phyloP scores from a whole-genome alignment of 2,797 vertebrate genomes.

The Garrulus glandarius region DNA sequence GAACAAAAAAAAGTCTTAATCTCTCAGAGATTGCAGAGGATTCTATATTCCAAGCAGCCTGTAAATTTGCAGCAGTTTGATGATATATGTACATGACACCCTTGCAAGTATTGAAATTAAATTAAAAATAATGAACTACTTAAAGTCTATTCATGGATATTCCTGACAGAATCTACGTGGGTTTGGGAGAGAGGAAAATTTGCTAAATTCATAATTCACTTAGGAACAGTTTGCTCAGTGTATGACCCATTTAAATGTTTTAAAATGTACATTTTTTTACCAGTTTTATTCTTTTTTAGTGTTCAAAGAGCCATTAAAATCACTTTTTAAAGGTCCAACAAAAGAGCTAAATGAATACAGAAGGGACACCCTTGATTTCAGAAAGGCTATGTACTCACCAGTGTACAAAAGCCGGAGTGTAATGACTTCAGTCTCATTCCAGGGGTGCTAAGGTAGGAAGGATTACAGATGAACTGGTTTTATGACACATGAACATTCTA shows the following conservation, averaged over 20 bases:
- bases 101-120: constrained; percentile 12
- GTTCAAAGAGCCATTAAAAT: background rate
- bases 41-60: background rate
- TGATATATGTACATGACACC: background rate
- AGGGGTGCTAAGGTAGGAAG: background rate
- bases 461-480: background rate
- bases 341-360: background rate
- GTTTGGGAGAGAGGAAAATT: constrained; percentile 33
- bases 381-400: background rate
- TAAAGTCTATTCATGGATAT: constrained; percentile 35
- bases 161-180: constrained; percentile 19
- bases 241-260: constrained; percentile 2
- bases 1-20: background rate
- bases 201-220: constrained; percentile 38
- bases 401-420: background rate
- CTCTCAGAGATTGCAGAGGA: background rate
- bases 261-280: background rate
- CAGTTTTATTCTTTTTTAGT: background rate
- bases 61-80: background rate
- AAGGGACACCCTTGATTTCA: background rate
- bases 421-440: background rate
- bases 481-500: background rate
- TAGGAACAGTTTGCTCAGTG: constrained; percentile 22
- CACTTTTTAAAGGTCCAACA: background rate
- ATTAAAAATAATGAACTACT: constrained; percentile 42